Evolutionary conservation across 92 coral and sea anemone species (phyloP).

Genomic region (Meandrina meandrites): DNA sequence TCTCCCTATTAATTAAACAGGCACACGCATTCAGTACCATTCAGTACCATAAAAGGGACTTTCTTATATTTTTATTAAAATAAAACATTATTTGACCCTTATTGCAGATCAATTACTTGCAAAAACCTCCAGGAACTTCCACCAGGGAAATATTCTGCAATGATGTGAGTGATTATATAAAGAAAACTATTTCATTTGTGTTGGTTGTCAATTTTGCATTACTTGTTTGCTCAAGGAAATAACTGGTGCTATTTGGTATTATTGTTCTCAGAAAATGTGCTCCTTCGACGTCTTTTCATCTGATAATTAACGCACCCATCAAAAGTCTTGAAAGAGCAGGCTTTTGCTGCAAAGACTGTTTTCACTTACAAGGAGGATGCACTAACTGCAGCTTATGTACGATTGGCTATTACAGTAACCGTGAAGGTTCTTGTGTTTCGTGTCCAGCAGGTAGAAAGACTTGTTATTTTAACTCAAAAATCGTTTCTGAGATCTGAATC

Average conservation of each 20-base stretch:
- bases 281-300: constrained; percentile 26
- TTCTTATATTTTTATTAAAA: too few species aligned
- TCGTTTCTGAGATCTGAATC: too few species aligned
- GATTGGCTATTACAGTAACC: background rate
- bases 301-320: background rate
- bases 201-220: too few species aligned
- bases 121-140: constrained; percentile 6
- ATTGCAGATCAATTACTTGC: background rate
- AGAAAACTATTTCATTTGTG: background rate
- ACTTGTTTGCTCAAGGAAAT: too few species aligned
- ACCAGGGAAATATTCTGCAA: background rate
- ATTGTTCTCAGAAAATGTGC: constrained; percentile 40
- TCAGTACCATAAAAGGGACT: too few species aligned
- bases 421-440: background rate
- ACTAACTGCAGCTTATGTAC: constrained; percentile 5
- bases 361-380: background rate
- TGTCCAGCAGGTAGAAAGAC: constrained; percentile 25
- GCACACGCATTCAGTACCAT: too few species aligned
- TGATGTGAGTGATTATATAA: background rate
- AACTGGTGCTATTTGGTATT: background rate
- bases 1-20: too few species aligned
- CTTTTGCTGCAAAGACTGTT: background rate
- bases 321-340: background rate
- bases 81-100: too few species aligned
- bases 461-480: too few species aligned